Evolutionary conservation across 2,797 vertebrate species (phyloP).

Genomic region (Buceros bicornis): DNA sequence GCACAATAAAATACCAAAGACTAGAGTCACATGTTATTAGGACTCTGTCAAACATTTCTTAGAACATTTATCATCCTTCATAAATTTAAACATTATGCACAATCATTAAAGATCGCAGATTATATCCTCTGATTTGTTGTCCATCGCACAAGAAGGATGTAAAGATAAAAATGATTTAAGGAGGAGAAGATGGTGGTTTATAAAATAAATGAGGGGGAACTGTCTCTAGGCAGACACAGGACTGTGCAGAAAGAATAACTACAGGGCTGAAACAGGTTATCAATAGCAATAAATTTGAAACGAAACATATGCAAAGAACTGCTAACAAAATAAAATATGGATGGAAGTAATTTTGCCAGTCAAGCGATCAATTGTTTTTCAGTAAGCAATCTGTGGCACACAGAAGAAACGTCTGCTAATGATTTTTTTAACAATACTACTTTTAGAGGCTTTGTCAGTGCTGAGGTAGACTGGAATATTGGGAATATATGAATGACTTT

Average conservation of each 20-base stretch:
- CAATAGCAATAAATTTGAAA: constrained; percentile 4
- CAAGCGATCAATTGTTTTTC: not conserved
- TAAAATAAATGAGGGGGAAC: constrained; percentile 21
- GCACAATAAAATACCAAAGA: not conserved
- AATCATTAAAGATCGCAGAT: not conserved
- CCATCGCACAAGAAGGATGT: not conserved
- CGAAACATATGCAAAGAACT: constrained; percentile 3
- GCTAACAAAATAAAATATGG: not conserved
- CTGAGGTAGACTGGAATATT: not conserved
- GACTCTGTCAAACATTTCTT: not conserved
- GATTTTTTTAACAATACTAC: not conserved
- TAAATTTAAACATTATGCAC: not conserved
- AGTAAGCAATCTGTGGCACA: not conserved
- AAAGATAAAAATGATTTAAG: constrained; percentile 16
- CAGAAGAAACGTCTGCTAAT: not conserved
- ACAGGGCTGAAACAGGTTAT: not conserved
- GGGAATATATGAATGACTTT: not conserved
- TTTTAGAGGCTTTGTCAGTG: not conserved
- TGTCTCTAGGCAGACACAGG: not conserved
- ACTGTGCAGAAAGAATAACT: constrained; percentile 11
- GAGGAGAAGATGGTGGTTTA: not conserved
- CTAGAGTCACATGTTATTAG: not conserved
- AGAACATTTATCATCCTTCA: not conserved
- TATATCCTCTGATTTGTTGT: not conserved
- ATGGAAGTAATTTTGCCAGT: not conserved